Evolutionary conservation across 2,797 vertebrate genomes (phyloP), one percentile per base, ranked within the genome.

Genomic region (Melanotaenia parkinsoni): DNA sequence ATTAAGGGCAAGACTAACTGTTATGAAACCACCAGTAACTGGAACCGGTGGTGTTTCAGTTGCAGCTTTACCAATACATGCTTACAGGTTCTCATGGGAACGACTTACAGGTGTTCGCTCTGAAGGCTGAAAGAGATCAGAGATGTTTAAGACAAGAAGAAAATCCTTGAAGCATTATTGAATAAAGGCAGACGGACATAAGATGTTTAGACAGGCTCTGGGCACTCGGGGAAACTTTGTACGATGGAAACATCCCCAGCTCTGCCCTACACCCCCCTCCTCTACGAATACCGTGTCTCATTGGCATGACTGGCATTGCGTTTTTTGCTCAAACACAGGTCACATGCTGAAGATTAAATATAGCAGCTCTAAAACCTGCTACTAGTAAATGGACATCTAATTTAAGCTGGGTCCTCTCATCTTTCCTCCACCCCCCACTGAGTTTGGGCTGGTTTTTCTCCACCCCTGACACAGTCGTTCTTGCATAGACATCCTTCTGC

Each of bases 331-430:
- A 80, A 84, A 82, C 84, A 69, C 43, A 20, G 45, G 76, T 91
- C 89, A 91, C 89, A 86, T 84, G 85, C 75, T 66, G 61, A n/a
- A 11, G 60, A 76, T 87, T 90, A 92, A 91, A 92, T 90, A 88
- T 94, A 94, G 88, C 75, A 43, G 53, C 73, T 82, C 77, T 85
- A 40, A 76, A 86, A 89, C 76, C 70, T 4, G 45, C 76, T 64
- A 57, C 86, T 78, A 81, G 74, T 90, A 91, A 90, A 90, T 80
- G 68, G 85, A 73, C 67, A 85, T 86, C 90, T 92, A 90, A 91
- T 88, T 93, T 59, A 45, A 85, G 72, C 76, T 50, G 63, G 2
- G 0, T 64, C 40, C 32, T 68, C 77, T 68, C 82, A 72, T 70
- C 72, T 47, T 51, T 66, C 43, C 47, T 12, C 40, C 61, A 32